Evolutionary conservation across 2,888 invertebrate species (phyloP), one percentile per base, ranked within the genome.

Genomic region (Cephus spinipes): DNA sequence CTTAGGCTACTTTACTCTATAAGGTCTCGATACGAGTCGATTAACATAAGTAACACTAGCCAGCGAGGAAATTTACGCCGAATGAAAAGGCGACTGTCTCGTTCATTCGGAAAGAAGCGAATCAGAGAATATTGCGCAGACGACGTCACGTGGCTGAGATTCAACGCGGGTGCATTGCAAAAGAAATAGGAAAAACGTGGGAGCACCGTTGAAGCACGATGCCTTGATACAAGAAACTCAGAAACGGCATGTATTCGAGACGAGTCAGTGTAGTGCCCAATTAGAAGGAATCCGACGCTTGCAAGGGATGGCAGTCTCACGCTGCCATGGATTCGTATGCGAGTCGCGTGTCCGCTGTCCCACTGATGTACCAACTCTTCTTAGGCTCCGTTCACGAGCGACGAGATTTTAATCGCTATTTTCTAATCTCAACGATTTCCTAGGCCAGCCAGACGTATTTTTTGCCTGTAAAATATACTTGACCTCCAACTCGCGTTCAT

Each of bases 311-410:
- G 82, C 82, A 84, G 82, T 83, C 86, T 84, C 86, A 85, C 85
- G 86, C 84, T 85, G 82, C 79, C 78, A 78, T 79, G 77, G 82
- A 84, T 87, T 85, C 86, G 85, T 87, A 87, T 87, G 86, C 86
- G 85, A 85, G 89, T 89, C 89, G 89, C 89, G 89, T 89, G 89
- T 89, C 89, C 87, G 80, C 81, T 85, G 89, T 87, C 87, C 86
- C 82, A 84, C 82, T 83, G 84, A 78, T 73, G 76, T 73, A 32
- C 71, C 81, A 83, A 79, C 80, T 68, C 69, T 55, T 77, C 79
- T 83, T 82, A 81, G 79, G 80, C 80, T 69, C 40, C 79, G 81
- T 79, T 83, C 83, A 83, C 85, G 84, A 83, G 82, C 32, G 71
- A 55, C 23, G 40, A 55, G 40, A 55, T 6, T 55, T 55, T 9